A percentile compares a stretch with the other conserved stretches of the same genome.
Evolutionary conservation across 2,797 vertebrate species (phyloP).

Genomic region (Nothura maculosa): DNA sequence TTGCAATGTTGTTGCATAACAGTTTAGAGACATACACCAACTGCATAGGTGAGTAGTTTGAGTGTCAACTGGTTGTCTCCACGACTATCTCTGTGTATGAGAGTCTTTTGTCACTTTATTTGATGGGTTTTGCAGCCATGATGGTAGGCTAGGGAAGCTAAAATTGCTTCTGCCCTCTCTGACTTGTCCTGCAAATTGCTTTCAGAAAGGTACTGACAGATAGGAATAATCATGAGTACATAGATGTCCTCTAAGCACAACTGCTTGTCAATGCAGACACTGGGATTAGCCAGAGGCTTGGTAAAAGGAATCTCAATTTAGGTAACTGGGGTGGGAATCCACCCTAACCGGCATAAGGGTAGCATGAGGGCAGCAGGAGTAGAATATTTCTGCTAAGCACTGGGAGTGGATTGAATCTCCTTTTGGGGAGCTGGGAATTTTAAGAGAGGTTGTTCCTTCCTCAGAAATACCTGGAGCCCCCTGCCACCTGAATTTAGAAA

Average conservation of each 20-base stretch:
- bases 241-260: background rate
- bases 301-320: background rate
- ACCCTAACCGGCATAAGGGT: background rate
- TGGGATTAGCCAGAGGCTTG: background rate
- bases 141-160: background rate
- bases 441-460: background rate
- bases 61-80: background rate
- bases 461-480: background rate
- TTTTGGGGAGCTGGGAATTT: background rate
- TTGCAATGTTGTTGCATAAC: accelerated
- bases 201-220: background rate
- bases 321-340: background rate
- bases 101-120: background rate
- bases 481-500: background rate
- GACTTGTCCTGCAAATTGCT: background rate
- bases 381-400: background rate
- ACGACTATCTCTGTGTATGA: background rate
- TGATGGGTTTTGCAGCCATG: background rate
- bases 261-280: background rate
- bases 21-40: background rate
- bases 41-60: too few species aligned
- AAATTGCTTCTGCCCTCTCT: background rate
- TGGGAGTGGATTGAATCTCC: background rate
- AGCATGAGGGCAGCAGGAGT: background rate
- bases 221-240: background rate